Evolutionary conservation across 1,140 invertebrate genomes (phyloP).

Genomic region (Cyclina sinensis): DNA sequence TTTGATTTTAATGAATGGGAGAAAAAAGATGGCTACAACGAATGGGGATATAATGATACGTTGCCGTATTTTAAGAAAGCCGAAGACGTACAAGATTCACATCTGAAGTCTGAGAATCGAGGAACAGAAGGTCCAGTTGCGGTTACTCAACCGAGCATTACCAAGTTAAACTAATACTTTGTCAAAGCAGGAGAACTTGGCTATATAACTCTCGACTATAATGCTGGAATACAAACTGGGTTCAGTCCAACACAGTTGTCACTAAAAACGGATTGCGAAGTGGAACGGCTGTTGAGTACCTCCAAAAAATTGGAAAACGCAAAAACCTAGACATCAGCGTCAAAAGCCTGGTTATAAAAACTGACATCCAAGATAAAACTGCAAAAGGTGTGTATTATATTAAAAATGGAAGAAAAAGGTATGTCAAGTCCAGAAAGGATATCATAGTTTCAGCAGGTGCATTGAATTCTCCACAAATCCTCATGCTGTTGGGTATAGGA

Average conservation of each 20-base stretch:
- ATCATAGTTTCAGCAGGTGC: too few species aligned
- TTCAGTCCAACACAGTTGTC: too few species aligned
- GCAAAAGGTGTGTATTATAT: neutral
- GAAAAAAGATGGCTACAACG: neutral
- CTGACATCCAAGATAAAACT: neutral
- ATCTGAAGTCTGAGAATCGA: neutral
- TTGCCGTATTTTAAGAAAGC: neutral
- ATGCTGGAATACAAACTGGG: too few species aligned
- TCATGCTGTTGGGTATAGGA: neutral
- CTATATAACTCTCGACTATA: too few species aligned
- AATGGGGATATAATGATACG: neutral
- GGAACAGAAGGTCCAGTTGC: neutral
- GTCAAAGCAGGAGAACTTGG: too few species aligned
- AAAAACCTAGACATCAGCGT: constrained; percentile 70
- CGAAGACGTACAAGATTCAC: neutral
- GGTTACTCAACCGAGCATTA: too few species aligned
- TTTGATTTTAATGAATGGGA: neutral
- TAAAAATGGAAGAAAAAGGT: neutral
- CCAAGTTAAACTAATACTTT: too few species aligned
- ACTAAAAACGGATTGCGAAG: constrained; percentile 75
- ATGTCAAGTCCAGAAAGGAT: too few species aligned
- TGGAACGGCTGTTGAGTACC: constrained; percentile 76
- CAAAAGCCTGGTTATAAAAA: too few species aligned
- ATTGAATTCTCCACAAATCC: too few species aligned
- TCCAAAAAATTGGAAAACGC: constrained; percentile 73